Base-by-base conservation (phyloP, 1,140 invertebrate species). In the Calliphora vicina region DNA sequence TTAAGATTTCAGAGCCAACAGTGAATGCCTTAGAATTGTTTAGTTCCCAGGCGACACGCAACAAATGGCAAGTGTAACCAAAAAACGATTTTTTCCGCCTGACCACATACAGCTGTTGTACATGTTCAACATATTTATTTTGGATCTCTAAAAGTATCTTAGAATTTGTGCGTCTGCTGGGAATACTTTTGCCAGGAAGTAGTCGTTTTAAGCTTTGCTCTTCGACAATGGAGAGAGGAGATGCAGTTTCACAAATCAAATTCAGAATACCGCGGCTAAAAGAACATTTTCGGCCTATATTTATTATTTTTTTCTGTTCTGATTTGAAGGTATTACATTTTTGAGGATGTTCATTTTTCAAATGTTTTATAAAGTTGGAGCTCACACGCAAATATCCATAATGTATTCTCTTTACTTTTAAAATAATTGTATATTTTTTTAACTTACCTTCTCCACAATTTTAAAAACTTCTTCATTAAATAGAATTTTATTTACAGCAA, bases 1-100 rank as follows among this genome's bases (percentile, higher is more conserved):
- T n/a, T n/a, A n/a, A n/a, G n/a, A n/a, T n/a, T n/a, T n/a, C n/a
- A n/a, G n/a, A n/a, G n/a, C n/a, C n/a, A n/a, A n/a, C n/a, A n/a
- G n/a, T n/a, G n/a, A n/a, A n/a, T n/a, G n/a, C n/a, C n/a, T n/a
- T n/a, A n/a, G n/a, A n/a, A n/a, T n/a, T n/a, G n/a, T n/a, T n/a
- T n/a, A n/a, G n/a, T n/a, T n/a, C n/a, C n/a, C n/a, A n/a, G n/a
- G n/a, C n/a, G n/a, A n/a, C n/a, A n/a, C n/a, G n/a, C n/a, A 86
- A 78, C 82, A 84, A 86, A 76, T 85, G 84, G n/a, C 43, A 29
- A 73, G 85, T 83, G n/a, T 84, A 67, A 5, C 72, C 82, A 10
- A 86, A 50, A 81, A 85, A 84, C 73, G 83, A 83, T 26, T 83
- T 80, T 25, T 20, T 29, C 78, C 78, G 20, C 67, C 80, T 17